phyloP scores from a whole-genome alignment of 2,888 invertebrate species.

The Teleiodes luculella region DNA sequence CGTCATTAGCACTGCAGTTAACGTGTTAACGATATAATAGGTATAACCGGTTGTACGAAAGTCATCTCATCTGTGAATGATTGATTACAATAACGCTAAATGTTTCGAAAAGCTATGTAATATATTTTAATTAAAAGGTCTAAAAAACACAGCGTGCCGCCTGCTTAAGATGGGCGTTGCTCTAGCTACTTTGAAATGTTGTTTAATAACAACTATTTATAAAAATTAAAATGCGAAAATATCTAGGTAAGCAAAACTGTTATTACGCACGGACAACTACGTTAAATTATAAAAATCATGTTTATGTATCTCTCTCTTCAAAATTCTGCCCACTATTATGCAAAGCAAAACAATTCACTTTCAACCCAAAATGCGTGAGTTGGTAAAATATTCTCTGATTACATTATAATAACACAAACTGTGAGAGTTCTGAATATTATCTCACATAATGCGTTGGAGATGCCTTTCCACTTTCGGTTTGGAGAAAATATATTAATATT shows the following conservation, averaged over 20 bases:
- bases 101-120: too few relatives aligned
- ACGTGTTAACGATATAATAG: neutral
- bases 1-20: neutral
- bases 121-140: too few relatives aligned
- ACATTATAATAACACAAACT: conserved; percentile 4
- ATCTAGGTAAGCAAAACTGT: too few relatives aligned
- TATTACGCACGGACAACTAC: too few relatives aligned
- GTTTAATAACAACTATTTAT: too few relatives aligned
- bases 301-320: too few relatives aligned
- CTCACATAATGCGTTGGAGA: neutral
- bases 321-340: too few relatives aligned
- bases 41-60: neutral
- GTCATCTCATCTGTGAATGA: neutral
- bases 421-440: neutral
- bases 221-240: too few relatives aligned
- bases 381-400: neutral
- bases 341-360: neutral
- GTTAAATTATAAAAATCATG: too few relatives aligned
- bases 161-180: too few relatives aligned
- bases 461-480: neutral
- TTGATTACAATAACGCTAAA: neutral
- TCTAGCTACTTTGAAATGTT: too few relatives aligned
- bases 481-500: neutral
- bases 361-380: neutral
- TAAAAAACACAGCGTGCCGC: too few relatives aligned